These are phyloP conservation scores for Sorex araneus DNA, from an alignment of 2,113 vertebrate genomes.

Conservation along the genomic window DNA sequence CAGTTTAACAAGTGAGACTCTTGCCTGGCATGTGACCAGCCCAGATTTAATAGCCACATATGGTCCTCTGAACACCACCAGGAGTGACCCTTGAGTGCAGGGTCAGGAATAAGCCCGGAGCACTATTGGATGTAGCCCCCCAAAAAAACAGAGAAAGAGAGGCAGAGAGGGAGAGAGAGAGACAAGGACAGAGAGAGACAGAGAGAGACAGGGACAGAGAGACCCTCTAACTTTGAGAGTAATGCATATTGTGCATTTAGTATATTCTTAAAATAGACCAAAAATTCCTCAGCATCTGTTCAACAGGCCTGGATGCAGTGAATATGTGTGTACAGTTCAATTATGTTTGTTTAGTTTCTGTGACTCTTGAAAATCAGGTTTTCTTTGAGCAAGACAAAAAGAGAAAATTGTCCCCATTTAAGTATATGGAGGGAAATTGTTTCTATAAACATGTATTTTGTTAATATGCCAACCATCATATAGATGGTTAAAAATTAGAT, in stretches of 20 bases:
- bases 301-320: accelerated
- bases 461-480: background rate
- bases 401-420: background rate
- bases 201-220: too few relatives aligned
- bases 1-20: too few relatives aligned
- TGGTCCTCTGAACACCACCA: too few relatives aligned
- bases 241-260: background rate
- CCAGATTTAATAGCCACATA: too few relatives aligned
- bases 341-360: background rate
- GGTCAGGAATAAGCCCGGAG: too few relatives aligned
- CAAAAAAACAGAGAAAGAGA: too few relatives aligned
- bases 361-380: background rate
- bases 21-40: too few relatives aligned
- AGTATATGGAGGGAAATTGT: background rate
- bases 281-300: background rate
- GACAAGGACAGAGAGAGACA: too few relatives aligned
- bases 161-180: too few relatives aligned
- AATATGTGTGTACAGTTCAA: background rate
- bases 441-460: background rate
- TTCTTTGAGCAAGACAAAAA: background rate
- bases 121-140: too few relatives aligned
- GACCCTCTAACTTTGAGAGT: background rate
- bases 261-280: background rate
- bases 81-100: too few relatives aligned
- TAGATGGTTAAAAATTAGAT: background rate